Evolutionary conservation across 2,888 invertebrate genomes (phyloP).

Genomic region (Stenichneumon culpator): DNA sequence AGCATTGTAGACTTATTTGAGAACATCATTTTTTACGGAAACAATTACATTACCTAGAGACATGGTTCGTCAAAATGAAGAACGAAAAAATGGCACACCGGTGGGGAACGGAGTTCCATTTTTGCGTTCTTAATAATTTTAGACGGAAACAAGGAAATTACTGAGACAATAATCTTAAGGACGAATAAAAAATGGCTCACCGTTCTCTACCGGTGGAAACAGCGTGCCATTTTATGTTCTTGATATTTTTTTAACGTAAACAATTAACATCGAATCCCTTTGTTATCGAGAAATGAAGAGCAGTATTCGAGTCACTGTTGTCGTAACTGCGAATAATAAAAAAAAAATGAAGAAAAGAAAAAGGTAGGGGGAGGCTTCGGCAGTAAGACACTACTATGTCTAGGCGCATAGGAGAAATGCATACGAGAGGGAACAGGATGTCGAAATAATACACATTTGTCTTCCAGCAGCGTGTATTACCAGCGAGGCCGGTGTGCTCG

Average conservation of each 20-base stretch:
- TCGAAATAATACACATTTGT: slow-evolving; percentile 80
- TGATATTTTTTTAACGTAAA: too few species aligned
- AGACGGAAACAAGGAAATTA: too few species aligned
- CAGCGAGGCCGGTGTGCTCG: slow-evolving; percentile 40
- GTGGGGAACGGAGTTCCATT: too few species aligned
- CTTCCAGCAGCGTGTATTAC: slow-evolving; percentile 68
- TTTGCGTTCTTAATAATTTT: too few species aligned
- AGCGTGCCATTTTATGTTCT: too few species aligned
- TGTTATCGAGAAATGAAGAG: background rate
- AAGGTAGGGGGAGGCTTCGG: background rate
- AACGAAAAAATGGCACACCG: too few species aligned
- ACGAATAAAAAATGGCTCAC: too few species aligned
- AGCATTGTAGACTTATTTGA: too few species aligned
- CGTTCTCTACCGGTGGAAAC: too few species aligned
- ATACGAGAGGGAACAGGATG: slow-evolving; percentile 78
- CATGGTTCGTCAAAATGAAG: background rate
- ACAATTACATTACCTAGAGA: background rate
- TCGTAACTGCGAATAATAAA: background rate
- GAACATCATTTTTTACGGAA: background rate
- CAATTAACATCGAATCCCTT: too few species aligned
- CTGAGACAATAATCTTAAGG: too few species aligned
- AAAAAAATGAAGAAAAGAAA: background rate
- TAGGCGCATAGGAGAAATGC: slow-evolving; percentile 72
- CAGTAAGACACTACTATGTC: slow-evolving; percentile 55
- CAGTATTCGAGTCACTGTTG: background rate